Percentiles rank a stretch among this genome's conserved stretches.
These are phyloP conservation scores for Larimichthys crocea DNA, from an alignment of 2,113 vertebrate species.

Conservation along the genomic window DNA sequence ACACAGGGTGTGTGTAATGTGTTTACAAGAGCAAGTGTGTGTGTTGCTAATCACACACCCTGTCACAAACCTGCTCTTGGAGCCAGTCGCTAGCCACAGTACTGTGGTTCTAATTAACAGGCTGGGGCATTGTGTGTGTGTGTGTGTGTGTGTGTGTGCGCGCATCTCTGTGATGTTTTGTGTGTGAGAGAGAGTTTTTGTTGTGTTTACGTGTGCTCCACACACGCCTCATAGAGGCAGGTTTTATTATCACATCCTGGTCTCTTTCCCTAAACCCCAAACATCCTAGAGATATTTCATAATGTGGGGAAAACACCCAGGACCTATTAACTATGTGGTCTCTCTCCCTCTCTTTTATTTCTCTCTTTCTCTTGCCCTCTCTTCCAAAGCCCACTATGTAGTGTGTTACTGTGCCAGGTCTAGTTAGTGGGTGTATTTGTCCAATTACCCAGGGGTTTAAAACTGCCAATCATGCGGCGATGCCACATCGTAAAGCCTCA, in stretches of 20 bases:
- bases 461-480: constrained; percentile 75
- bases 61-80: constrained; percentile 79
- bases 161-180: constrained; percentile 24
- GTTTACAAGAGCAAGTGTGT: constrained; percentile 80
- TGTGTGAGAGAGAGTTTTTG: constrained; percentile 38
- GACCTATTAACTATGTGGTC: constrained; percentile 58
- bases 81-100: constrained; percentile 73
- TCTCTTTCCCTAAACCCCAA: constrained; percentile 63
- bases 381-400: constrained; percentile 47
- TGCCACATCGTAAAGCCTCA: constrained; percentile 77
- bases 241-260: constrained; percentile 70
- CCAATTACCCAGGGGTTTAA: constrained; percentile 68
- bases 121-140: constrained; percentile 51
- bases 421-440: constrained; percentile 73
- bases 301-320: constrained; percentile 71
- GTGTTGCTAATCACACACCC: constrained; percentile 81
- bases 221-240: constrained; percentile 45
- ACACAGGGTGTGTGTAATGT: constrained; percentile 78
- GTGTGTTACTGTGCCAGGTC: constrained; percentile 59
- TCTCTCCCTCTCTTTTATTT: constrained; percentile 38
- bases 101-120: constrained; percentile 79
- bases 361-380: constrained; percentile 19
- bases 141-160: constrained; percentile 5
- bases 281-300: constrained; percentile 66
- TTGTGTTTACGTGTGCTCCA: constrained; percentile 50